Percentiles rank a stretch among this genome's conserved stretches.
phyloP scores from a whole-genome alignment of 1,140 invertebrate species.

The Drosophila ohnishii region DNA sequence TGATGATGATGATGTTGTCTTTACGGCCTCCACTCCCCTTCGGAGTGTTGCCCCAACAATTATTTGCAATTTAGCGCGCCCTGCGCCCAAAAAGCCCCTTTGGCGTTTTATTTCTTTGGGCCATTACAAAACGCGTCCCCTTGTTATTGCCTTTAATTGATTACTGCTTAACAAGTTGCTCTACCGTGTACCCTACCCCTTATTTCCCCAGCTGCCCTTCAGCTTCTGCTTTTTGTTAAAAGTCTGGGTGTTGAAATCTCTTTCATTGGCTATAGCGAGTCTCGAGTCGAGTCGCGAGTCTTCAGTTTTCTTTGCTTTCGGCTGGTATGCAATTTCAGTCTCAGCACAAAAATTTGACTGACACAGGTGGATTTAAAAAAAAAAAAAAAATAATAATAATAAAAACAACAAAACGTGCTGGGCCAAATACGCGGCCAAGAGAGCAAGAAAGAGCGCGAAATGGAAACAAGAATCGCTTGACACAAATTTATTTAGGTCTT shows the following conservation, averaged over 20 bases:
- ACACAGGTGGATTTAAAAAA: conserved; percentile 53
- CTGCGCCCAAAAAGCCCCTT: conserved; percentile 23
- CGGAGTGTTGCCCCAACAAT: conserved; percentile 51
- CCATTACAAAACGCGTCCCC: conserved; percentile 46
- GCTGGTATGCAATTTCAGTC: conserved; percentile 69
- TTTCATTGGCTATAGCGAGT: conserved; percentile 35
- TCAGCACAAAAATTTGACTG: conserved; percentile 67
- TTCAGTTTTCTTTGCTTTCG: conserved; percentile 17
- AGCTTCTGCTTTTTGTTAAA: conserved; percentile 39
- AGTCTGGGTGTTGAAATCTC: conserved; percentile 64
- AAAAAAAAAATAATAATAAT: conserved; percentile 3
- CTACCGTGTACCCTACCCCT: conserved; percentile 1
- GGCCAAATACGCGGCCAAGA: conserved; percentile 24
- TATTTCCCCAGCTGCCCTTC: conserved; percentile 12
- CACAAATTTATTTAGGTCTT: conserved; percentile 64
- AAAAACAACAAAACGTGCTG: conserved; percentile 37
- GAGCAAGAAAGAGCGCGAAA: conserved; percentile 14
- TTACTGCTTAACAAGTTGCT: conserved; percentile 62
- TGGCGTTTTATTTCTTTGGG: conserved; percentile 38
- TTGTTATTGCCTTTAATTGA: conserved; percentile 73
- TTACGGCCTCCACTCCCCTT: conserved; percentile 14
- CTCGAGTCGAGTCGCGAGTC: conserved; percentile 10
- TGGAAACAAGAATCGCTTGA: conserved; percentile 61
- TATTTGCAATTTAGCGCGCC: conserved; percentile 72
- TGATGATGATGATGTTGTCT: conserved; percentile 52